Evolutionary conservation across 1,140 invertebrate species (phyloP).

Genomic region (Ostrea denselamellosa): DNA sequence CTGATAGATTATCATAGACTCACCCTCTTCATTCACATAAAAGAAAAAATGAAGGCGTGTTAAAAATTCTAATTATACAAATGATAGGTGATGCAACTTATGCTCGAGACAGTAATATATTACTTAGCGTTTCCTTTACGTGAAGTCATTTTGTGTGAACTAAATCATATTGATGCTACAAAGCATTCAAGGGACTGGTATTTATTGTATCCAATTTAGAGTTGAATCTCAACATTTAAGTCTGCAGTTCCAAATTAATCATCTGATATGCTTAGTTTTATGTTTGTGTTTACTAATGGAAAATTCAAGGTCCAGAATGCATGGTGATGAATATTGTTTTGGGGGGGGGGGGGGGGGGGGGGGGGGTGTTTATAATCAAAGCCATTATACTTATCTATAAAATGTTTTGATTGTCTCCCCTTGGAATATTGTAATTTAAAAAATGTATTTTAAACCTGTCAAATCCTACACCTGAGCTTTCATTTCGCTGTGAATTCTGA

Average conservation of each 20-base stretch:
- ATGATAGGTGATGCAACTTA: constrained; percentile 17
- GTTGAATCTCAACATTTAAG: not conserved
- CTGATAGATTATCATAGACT: not conserved
- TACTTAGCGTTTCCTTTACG: constrained; percentile 5
- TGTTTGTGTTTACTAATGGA: not conserved
- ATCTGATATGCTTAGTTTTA: not conserved
- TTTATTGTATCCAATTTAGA: not conserved
- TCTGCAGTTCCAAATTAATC: not conserved
- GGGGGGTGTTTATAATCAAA: too few relatives aligned
- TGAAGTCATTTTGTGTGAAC: not conserved
- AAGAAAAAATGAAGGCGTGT: constrained; percentile 22
- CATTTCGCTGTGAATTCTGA: too few relatives aligned
- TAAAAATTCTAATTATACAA: constrained; percentile 29
- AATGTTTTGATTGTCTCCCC: too few relatives aligned
- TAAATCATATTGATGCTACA: not conserved
- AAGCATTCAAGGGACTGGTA: not conserved
- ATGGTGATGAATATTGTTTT: too few relatives aligned
- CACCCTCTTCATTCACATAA: not conserved
- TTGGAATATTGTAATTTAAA: too few relatives aligned
- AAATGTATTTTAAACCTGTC: too few relatives aligned
- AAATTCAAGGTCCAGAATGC: not conserved
- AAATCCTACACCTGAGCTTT: too few relatives aligned
- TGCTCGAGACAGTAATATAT: not conserved
- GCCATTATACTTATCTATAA: too few relatives aligned
- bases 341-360: too few relatives aligned